These are phyloP conservation scores for Hylaea fasciaria DNA, from an alignment of 2,888 invertebrate species.

Conservation along the genomic window DNA sequence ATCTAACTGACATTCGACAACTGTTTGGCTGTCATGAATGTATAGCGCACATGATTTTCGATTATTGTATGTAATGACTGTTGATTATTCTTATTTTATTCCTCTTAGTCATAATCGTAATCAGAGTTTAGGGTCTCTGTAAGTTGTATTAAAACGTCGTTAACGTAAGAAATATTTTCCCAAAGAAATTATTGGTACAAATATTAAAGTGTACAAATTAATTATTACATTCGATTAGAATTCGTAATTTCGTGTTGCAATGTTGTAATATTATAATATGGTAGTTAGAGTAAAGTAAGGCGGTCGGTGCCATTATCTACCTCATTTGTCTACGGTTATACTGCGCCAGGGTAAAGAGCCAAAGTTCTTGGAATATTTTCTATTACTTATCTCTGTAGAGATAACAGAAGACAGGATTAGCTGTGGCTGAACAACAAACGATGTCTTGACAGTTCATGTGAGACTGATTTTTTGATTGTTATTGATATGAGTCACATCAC, in stretches of 20 bases:
- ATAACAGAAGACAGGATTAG: conserved; percentile 56
- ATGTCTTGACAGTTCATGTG: conserved; percentile 56
- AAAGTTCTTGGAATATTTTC: conserved; percentile 78
- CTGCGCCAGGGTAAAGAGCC: conserved; percentile 78
- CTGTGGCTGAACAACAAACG: conserved; percentile 47
- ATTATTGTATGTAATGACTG: conserved; percentile 71
- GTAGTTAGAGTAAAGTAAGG: conserved; percentile 76
- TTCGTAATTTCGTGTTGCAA: conserved; percentile 78
- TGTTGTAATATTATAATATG: conserved; percentile 74
- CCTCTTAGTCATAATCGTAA: conserved; percentile 56
- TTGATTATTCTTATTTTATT: conserved; percentile 84
- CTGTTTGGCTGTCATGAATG: conserved; percentile 62
- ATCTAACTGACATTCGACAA: conserved; percentile 55
- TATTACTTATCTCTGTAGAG: conserved; percentile 65
- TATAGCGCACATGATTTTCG: conserved; percentile 73
- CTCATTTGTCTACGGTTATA: conserved; percentile 63
- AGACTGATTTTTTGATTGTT: conserved; percentile 71
- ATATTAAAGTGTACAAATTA: conserved; percentile 81
- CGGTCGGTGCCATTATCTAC: conserved; percentile 78
- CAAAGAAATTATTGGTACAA: conserved; percentile 85
- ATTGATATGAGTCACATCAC: conserved; percentile 19
- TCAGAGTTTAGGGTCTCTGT: conserved; percentile 65
- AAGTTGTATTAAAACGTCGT: conserved; percentile 55
- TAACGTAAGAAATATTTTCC: conserved; percentile 71
- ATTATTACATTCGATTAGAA: conserved; percentile 70